Evolutionary conservation across 2,113 vertebrate species (phyloP).

Genomic region (Callaeas wilsoni): DNA sequence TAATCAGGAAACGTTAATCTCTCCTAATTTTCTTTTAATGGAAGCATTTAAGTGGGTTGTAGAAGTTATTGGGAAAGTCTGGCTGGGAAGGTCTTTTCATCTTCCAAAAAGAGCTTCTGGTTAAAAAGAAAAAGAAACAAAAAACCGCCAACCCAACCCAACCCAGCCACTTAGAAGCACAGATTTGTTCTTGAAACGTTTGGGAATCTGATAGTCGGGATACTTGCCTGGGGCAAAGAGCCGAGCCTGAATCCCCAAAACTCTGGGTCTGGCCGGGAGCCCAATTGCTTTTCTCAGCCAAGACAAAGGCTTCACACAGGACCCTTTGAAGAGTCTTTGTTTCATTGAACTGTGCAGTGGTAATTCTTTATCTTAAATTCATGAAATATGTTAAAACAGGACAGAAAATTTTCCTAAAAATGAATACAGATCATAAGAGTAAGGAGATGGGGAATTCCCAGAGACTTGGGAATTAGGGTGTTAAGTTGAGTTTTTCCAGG

Average conservation of each 20-base stretch:
- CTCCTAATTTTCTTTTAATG: background rate
- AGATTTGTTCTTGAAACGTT: background rate
- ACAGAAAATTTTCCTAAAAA: background rate
- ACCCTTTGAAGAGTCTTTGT: conserved; percentile 34
- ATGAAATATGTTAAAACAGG: background rate
- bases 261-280: background rate
- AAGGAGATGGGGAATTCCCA: background rate
- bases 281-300: conserved; percentile 24
- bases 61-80: background rate
- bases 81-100: background rate
- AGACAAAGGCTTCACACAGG: conserved; percentile 12
- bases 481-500: background rate
- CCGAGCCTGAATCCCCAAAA: background rate
- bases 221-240: background rate
- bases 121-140: background rate
- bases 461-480: background rate
- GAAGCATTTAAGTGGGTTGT: background rate
- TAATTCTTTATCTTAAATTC: conserved; percentile 10
- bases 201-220: background rate
- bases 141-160: background rate
- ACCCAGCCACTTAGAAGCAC: background rate
- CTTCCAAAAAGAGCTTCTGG: background rate
- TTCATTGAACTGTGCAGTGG: background rate
- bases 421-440: background rate
- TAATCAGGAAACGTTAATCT: conserved; percentile 9